These are phyloP conservation scores for Oryzias woworae DNA, from an alignment of 2,113 vertebrate species.

Conservation along the genomic window DNA sequence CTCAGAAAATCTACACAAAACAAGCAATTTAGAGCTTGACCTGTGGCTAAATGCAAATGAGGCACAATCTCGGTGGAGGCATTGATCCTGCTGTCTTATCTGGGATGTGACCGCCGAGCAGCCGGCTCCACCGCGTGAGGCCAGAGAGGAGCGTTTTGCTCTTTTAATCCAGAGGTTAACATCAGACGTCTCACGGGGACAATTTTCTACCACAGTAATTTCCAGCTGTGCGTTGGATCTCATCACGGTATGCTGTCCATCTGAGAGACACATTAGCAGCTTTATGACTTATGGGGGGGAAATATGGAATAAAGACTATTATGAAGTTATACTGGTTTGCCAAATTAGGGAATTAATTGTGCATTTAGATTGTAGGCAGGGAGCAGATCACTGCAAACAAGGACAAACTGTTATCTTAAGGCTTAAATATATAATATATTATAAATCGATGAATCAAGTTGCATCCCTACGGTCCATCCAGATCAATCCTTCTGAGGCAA, in stretches of 20 bases:
- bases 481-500: too few species aligned
- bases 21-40: neutral
- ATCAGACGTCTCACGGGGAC: conserved; percentile 18
- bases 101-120: conserved; percentile 14
- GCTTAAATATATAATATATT: neutral
- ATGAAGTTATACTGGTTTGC: too few species aligned
- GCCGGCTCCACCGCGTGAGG: conserved; percentile 29
- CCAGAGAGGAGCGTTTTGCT: conserved; percentile 12
- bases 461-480: too few species aligned
- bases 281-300: neutral
- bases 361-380: neutral
- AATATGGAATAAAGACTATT: too few species aligned
- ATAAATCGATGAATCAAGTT: too few species aligned
- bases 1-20: neutral
- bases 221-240: conserved; percentile 37
- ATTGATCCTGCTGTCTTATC: conserved; percentile 4
- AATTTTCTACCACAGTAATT: conserved; percentile 48
- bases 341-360: too few species aligned
- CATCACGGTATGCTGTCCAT: neutral
- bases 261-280: neutral
- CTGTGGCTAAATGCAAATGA: neutral
- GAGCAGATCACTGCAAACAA: neutral
- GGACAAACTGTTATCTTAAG: neutral
- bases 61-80: neutral
- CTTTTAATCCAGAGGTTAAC: conserved; percentile 29